Evolutionary conservation across 2,888 invertebrate species (phyloP), one percentile per base, ranked within the genome.

Genomic region (Drosophila suboccidentalis): DNA sequence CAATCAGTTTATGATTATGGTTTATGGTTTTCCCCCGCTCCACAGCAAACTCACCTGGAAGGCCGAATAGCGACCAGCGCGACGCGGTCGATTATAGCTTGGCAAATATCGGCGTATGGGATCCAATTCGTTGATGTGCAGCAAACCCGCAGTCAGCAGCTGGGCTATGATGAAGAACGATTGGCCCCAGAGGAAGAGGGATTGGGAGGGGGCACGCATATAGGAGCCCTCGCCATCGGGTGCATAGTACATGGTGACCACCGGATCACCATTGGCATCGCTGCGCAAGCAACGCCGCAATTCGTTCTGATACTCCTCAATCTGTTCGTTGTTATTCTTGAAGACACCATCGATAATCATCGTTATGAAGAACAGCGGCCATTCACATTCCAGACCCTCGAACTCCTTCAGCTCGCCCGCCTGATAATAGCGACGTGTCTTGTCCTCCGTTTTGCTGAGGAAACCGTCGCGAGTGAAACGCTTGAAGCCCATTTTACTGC

Each of bases 281-380:
- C 96, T 95, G 80, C 95, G 95, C 84, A 99, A 95, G 83, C 97
- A 94, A 41, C 95, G 94, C 89, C 97, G 96, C 43, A 99, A 93
- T 73, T 98, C 94, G 78, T 95, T 95, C 93, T 98, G 97, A 93
- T 98, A 99, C 91, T 98, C 96, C 73, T 97, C 96, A n/a, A 98
- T 96, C 94, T 98, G 98, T 58, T 97, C 97, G 3, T 97, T 96
- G 75, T 97, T 93, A 17, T 96, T 95, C 87, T 96, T 96, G 91
- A 97, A 98, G 53, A 97, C 97, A 10, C 99, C 98, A 92, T 99
- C 99, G 80, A 99, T 98, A 51, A 99, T 97, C 96, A 99, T 97
- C 92, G 96, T 97, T 46, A 98, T 96, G 90, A 97, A 98, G 93
- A 99, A 99, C 54, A 99, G 93, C 0, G 99, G 99, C 98, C 99